These are phyloP conservation scores for Crotophaga sulcirostris DNA, from an alignment of 2,113 vertebrate genomes.

Conservation along the genomic window DNA sequence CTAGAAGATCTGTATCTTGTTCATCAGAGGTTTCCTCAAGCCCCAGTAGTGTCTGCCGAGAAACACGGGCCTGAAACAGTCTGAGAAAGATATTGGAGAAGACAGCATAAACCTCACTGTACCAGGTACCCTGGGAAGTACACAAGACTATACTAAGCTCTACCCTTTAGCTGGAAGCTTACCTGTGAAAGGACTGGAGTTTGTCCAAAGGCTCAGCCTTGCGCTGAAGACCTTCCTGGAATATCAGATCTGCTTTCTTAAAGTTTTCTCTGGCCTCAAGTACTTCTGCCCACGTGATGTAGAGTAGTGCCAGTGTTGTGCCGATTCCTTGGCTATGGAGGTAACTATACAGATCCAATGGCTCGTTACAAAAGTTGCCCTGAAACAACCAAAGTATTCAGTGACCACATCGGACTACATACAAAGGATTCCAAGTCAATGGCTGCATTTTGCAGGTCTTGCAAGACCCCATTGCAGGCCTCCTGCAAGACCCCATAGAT, in stretches of 20 bases:
- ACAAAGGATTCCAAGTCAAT: not conserved
- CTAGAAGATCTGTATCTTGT: constrained; percentile 15
- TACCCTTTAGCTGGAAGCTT: not conserved
- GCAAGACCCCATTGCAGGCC: too few species aligned
- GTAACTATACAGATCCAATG: constrained; percentile 90
- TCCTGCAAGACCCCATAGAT: not conserved
- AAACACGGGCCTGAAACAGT: constrained; percentile 91
- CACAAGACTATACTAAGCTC: accelerated
- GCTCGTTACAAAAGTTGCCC: constrained; percentile 84
- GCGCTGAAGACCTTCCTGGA: constrained; percentile 86
- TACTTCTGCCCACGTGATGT: constrained; percentile 93
- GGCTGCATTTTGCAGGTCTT: not conserved
- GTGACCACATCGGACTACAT: not conserved
- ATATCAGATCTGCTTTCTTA: constrained; percentile 87
- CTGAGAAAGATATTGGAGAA: constrained; percentile 61
- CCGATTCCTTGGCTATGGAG: constrained; percentile 90
- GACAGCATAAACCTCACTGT: not conserved
- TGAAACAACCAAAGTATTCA: constrained; percentile 49
- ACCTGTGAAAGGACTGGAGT: constrained; percentile 90
- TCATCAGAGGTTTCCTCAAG: constrained; percentile 72
- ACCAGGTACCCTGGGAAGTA: not conserved
- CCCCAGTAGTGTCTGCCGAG: constrained; percentile 82
- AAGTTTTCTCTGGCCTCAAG: constrained; percentile 87
- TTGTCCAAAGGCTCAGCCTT: constrained; percentile 87
- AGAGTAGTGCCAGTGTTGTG: constrained; percentile 81